Conservation (phyloP, 2,797 vertebrate genomes). For the Gallinago stenura region DNA sequence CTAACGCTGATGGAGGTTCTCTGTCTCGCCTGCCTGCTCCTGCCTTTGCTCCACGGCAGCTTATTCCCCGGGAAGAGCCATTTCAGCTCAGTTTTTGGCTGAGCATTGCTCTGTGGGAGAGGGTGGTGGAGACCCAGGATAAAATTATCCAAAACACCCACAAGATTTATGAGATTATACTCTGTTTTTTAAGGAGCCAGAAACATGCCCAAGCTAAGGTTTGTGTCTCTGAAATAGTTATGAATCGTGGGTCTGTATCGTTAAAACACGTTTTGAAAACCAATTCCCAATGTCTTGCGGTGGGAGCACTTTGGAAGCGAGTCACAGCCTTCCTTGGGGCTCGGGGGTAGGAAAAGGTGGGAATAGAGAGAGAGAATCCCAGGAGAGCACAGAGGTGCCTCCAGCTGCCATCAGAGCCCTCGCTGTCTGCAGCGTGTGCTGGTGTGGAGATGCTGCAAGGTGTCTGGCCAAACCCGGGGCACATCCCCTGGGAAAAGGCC, state of each 20-base stretch:
- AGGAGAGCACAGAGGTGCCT: neutral
- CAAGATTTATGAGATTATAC: neutral
- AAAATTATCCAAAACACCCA: constrained; percentile 25
- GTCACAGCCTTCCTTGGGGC: rapidly evolving
- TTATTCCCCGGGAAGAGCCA: neutral
- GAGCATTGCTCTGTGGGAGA: neutral
- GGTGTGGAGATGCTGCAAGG: rapidly evolving
- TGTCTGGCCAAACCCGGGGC: neutral
- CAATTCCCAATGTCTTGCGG: rapidly evolving
- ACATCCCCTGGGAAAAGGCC: rapidly evolving
- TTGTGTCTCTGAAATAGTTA: neutral
- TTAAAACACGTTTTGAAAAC: neutral
- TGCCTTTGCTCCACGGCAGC: rapidly evolving
- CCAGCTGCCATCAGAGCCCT: neutral
- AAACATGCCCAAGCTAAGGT: neutral
- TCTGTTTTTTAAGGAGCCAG: neutral
- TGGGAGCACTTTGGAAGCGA: rapidly evolving
- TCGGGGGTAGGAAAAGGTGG: rapidly evolving
- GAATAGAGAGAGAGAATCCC: neutral
- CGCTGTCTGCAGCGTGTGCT: neutral
- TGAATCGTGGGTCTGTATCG: neutral
- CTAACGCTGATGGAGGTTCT: neutral
- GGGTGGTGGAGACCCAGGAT: neutral
- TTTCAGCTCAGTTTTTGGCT: neutral
- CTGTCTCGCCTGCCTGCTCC: neutral